Base-by-base conservation (phyloP, 1,140 invertebrate genomes). In the Chironomus tepperi region DNA sequence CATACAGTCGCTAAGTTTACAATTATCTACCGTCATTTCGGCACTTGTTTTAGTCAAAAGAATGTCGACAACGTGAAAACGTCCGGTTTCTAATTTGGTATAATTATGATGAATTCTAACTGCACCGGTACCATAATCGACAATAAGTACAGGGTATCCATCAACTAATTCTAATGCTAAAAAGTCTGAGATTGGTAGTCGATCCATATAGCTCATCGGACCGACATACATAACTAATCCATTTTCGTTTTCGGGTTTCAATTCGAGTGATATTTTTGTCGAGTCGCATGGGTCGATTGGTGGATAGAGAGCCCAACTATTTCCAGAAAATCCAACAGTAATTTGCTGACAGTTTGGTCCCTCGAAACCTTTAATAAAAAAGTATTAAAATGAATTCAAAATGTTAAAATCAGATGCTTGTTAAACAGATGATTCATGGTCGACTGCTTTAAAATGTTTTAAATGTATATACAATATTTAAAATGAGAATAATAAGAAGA, bases 201-300 rank as follows among this genome's bases (percentile, higher is more conserved):
- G 80, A 0, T 84, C 82, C 78, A 87, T 89, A 73, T 85, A 86
- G 75, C 79, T 86, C 75, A 95, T 85, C 0, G 97, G 97, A 16
- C 97, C 97, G 79, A 94, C 86, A 81, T 98, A 99, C 81, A 98
- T 92, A 21, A 98, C 85, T 0, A 98, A 84, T 15, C 94, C 95
- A 82, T 89, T 87, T 18, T 88, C 88, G 21, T 84, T 84, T 79
- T 90, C 86, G 2, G 92, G 87, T 0, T 89, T 89, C 74, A 98
- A 86, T 76, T 95, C 91, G 6, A 98, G 81, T 74, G 88, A 92
- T 57, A 94, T 89, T 78, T 85, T 88, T 73, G 88, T 91, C 74
- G 93, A 90, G 73, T 91, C 89, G 79, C 92, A 93, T 0, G 90
- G 84, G 24, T 90, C 86, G 12, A 95, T 87, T 0, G 94, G 86